Conservation (phyloP, 2,888 invertebrate genomes). For the Scaptomyza flava region DNA sequence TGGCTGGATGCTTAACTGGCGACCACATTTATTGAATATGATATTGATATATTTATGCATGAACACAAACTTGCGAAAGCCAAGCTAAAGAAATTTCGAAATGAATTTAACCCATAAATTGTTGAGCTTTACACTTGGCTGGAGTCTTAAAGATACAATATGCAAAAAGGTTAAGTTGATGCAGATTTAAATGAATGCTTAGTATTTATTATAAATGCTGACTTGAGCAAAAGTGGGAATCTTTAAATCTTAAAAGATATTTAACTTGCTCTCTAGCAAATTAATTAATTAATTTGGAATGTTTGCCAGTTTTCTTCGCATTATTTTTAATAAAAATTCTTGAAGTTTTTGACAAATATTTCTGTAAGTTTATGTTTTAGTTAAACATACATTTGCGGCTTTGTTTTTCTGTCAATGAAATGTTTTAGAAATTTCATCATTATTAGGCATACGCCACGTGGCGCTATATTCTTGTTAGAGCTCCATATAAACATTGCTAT, state of each 20-base stretch:
- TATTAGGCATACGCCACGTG: conserved; percentile 41
- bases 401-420: neutral
- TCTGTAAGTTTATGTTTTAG: too few relatives aligned
- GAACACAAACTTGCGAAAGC: neutral
- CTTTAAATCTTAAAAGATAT: neutral
- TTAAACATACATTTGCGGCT: too few relatives aligned
- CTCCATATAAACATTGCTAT: conserved; percentile 47
- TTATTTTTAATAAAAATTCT: neutral
- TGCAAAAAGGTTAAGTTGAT: neutral
- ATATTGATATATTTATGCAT: conserved; percentile 69
- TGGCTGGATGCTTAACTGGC: conserved; percentile 23
- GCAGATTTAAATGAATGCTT: neutral
- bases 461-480: conserved; percentile 11
- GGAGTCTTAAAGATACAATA: conserved; percentile 28
- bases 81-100: conserved; percentile 12
- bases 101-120: conserved; percentile 21
- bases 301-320: neutral
- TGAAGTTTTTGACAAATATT: neutral
- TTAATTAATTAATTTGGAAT: neutral
- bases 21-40: conserved; percentile 67
- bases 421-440: conserved; percentile 3
- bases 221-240: neutral
- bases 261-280: neutral
- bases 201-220: neutral
- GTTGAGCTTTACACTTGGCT: conserved; percentile 9